phyloP scores from a whole-genome alignment of 64 coral and sea anemone genomes.

The Acropora tenuis region DNA sequence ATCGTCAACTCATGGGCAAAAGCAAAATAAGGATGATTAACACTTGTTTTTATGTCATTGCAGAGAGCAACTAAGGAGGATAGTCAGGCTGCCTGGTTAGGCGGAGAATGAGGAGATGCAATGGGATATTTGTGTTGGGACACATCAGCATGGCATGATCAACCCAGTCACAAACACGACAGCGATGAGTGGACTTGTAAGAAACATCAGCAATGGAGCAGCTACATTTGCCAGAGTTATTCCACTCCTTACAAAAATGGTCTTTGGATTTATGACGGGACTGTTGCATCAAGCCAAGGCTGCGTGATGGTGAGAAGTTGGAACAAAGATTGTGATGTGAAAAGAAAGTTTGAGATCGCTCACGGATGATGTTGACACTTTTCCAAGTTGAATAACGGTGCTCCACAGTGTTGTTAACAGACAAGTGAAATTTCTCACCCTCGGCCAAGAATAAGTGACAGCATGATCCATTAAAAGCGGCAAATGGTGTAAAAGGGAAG shows the following conservation, averaged over 20 bases:
- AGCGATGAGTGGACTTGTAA: not conserved
- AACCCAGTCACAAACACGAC: not conserved
- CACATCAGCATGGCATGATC: slow-evolving; percentile 24
- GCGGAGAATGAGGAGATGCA: not conserved
- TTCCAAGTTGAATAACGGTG: not conserved
- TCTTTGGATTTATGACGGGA: not conserved
- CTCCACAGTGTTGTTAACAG: slow-evolving; percentile 33
- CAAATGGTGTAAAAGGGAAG: slow-evolving; percentile 31
- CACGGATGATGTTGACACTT: not conserved
- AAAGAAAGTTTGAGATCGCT: slow-evolving; percentile 7
- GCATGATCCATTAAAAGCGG: slow-evolving; percentile 51
- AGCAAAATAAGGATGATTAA: no score
- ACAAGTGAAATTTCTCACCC: slow-evolving; percentile 39
- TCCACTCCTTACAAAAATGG: slow-evolving; percentile 9
- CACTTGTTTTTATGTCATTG: not conserved
- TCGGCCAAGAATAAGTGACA: not conserved
- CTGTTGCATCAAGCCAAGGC: no score
- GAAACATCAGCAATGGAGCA: not conserved
- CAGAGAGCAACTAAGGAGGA: not conserved
- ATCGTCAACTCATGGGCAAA: no score
- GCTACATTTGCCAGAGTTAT: not conserved
- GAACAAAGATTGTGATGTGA: not conserved
- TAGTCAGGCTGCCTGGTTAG: not conserved
- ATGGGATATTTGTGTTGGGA: not conserved
- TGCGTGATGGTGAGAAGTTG: not conserved